Evolutionary conservation across 2,888 invertebrate species (phyloP).

Genomic region (Gortyna flavago): DNA sequence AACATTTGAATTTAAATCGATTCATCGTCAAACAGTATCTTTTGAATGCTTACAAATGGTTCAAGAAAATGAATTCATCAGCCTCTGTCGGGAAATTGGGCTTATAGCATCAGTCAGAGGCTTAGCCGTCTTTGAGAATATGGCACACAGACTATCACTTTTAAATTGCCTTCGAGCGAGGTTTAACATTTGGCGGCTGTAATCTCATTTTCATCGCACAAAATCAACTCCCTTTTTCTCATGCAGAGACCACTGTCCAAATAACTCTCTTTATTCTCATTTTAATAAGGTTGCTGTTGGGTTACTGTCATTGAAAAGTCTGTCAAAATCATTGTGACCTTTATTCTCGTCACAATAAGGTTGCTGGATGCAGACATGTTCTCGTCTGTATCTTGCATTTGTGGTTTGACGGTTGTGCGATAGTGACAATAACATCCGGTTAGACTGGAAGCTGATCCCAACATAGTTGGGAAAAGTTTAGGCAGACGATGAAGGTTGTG

Average conservation of each 20-base stretch:
- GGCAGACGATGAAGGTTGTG: neutral
- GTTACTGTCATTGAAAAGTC: neutral
- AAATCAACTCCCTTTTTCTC: neutral
- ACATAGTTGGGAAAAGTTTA: neutral
- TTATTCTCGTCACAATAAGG: no score
- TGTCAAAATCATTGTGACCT: no score
- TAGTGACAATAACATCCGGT: neutral
- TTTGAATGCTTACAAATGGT: conserved; percentile 22
- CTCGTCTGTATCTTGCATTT: neutral
- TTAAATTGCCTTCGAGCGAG: neutral
- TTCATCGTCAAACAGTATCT: neutral
- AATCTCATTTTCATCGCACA: neutral
- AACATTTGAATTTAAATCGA: conserved; percentile 7
- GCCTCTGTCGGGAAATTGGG: neutral
- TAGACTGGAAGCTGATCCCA: neutral
- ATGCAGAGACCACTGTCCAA: neutral
- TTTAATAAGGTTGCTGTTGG: neutral
- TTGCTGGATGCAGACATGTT: neutral
- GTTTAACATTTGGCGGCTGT: neutral
- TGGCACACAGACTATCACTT: conserved; percentile 6
- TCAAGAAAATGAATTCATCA: neutral
- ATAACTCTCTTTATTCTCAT: neutral
- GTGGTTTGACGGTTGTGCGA: neutral
- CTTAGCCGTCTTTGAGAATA: neutral
- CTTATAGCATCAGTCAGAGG: neutral